phyloP scores from a whole-genome alignment of 2,888 invertebrate species.

The Phragmatobia fuliginosa region DNA sequence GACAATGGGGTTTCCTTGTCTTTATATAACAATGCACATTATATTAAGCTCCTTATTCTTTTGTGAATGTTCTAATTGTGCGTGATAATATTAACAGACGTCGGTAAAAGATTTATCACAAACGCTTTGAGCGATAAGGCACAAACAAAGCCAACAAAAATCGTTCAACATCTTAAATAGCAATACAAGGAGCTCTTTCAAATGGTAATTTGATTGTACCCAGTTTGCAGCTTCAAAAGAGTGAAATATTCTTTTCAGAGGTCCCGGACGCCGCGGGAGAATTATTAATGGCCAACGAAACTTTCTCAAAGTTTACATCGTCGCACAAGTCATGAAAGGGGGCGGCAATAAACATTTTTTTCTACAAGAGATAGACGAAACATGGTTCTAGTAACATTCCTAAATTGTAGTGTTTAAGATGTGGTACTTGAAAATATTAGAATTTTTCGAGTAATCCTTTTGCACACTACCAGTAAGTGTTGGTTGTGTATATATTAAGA shows the following conservation, averaged over 20 bases:
- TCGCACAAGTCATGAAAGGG: conserved; percentile 51
- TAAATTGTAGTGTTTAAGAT: not conserved
- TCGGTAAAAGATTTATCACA: conserved; percentile 45
- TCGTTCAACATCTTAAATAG: conserved; percentile 72
- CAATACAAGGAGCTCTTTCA: conserved; percentile 74
- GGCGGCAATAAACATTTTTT: conserved; percentile 38
- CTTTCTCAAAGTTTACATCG: conserved; percentile 65
- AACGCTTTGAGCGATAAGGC: conserved; percentile 48
- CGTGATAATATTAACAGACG: conserved; percentile 26
- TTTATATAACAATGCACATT: not conserved
- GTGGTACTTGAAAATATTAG: not conserved
- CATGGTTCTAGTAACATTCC: conserved; percentile 24
- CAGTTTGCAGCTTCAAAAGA: conserved; percentile 79
- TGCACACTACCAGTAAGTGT: too few species aligned
- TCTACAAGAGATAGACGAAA: conserved; percentile 33
- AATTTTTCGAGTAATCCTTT: too few species aligned
- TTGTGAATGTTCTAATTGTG: conserved; percentile 7
- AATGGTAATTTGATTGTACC: conserved; percentile 84
- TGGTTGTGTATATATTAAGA: too few species aligned
- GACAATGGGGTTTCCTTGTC: not conserved
- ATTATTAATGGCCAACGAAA: conserved; percentile 79
- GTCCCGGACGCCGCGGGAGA: conserved; percentile 70
- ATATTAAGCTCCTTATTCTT: not conserved
- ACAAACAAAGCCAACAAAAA: conserved; percentile 69
- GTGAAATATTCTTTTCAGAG: conserved; percentile 82